A percentile compares a stretch with the other conserved stretches of the same genome.
Evolutionary conservation across 2,888 invertebrate genomes (phyloP).

Genomic region (Cryptus viduatorius): DNA sequence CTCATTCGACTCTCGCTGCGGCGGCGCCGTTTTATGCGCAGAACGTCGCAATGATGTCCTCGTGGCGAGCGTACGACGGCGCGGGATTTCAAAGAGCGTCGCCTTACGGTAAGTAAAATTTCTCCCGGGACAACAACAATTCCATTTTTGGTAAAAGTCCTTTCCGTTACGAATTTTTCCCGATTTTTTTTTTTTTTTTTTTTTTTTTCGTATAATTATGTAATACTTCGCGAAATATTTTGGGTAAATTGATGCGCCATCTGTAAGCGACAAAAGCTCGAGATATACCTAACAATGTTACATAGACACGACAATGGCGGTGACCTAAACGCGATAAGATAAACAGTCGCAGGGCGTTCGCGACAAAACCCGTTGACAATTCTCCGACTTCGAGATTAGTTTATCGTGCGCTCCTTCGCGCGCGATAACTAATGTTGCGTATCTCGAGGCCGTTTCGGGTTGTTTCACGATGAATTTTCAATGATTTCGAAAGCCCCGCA

Average conservation of each 20-base stretch:
- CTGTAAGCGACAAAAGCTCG: too few species aligned
- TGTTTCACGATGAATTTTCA: constrained; percentile 4
- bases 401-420: constrained; percentile 64
- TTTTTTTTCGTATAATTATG: too few species aligned
- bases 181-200: too few species aligned
- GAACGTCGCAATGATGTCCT: constrained; percentile 92
- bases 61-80: constrained; percentile 92
- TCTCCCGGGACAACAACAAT: not conserved
- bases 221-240: too few species aligned
- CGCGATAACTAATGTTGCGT: not conserved
- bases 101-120: constrained; percentile 89
- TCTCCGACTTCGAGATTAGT: constrained; percentile 69
- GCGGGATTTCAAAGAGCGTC: constrained; percentile 92
- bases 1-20: constrained; percentile 85
- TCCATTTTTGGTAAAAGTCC: too few species aligned
- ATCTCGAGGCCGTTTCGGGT: not conserved
- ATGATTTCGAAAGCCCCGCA: not conserved
- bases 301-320: not conserved
- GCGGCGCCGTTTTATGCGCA: constrained; percentile 91
- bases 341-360: constrained; percentile 23
- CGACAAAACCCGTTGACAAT: constrained; percentile 56
- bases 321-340: constrained; percentile 69
- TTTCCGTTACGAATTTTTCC: too few species aligned
- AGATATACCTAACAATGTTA: not conserved
- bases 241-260: too few species aligned